phyloP scores from a whole-genome alignment of 2,797 vertebrate species.

The Phoebastria nigripes region DNA sequence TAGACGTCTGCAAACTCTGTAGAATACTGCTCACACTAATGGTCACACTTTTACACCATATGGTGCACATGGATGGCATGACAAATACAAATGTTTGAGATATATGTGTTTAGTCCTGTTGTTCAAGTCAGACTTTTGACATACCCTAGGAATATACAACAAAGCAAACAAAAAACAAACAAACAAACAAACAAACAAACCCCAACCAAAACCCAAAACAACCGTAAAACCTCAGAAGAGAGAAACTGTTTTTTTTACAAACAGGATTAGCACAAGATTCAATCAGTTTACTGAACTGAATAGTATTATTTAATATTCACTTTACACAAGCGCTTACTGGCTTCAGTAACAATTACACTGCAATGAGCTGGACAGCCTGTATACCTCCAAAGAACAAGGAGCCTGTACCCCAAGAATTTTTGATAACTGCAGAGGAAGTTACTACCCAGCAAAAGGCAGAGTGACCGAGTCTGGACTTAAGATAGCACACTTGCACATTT shows the following conservation, averaged over 20 bases:
- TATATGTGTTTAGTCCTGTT: not conserved
- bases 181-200: not conserved
- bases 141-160: not conserved
- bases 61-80: not conserved
- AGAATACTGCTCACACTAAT: not conserved
- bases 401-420: not conserved
- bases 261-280: not conserved
- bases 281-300: not conserved
- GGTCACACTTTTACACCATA: not conserved
- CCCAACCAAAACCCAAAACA: not conserved
- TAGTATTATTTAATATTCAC: not conserved
- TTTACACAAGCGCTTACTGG: not conserved
- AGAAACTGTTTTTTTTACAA: not conserved
- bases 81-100: conserved; percentile 45
- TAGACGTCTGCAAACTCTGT: not conserved
- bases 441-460: not conserved
- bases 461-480: not conserved
- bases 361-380: not conserved
- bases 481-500: not conserved
- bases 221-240: not conserved
- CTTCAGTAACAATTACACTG: not conserved
- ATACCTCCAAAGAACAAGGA: not conserved
- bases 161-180: not conserved
- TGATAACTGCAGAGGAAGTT: not conserved
- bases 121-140: conserved; percentile 29